These are phyloP conservation scores for Bedellia somnulentella DNA, from an alignment of 2,888 invertebrate species.

Conservation along the genomic window DNA sequence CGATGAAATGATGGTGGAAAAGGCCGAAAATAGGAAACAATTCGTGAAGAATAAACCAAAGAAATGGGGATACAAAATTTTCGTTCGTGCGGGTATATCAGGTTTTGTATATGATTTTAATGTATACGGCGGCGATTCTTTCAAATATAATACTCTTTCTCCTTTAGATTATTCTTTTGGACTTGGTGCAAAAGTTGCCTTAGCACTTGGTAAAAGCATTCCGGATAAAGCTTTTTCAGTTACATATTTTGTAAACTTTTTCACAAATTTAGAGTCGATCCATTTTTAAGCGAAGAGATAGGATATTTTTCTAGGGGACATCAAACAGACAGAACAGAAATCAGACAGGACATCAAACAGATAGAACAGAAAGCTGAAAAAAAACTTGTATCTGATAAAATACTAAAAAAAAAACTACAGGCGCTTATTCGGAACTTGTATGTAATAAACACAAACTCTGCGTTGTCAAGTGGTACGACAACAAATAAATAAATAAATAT, in stretches of 20 bases:
- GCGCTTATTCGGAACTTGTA: not conserved
- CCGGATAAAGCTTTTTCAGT: not conserved
- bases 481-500: constrained; percentile 2
- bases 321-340: not conserved
- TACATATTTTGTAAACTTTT: constrained; percentile 1
- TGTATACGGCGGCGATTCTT: constrained; percentile 11
- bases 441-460: not conserved
- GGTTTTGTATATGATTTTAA: constrained; percentile 14
- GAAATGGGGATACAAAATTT: constrained; percentile 14
- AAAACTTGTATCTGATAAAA: not conserved
- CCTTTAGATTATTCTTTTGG: constrained; percentile 9
- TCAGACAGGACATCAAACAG: not conserved
- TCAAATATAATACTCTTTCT: constrained; percentile 7
- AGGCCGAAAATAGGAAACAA: constrained; percentile 11
- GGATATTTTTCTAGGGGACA: constrained; percentile 1
- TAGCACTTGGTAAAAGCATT: constrained; percentile 9
- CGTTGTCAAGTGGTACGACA: constrained; percentile 3
- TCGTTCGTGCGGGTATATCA: constrained; percentile 10
- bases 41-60: constrained; percentile 14
- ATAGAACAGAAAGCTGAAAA: not conserved
- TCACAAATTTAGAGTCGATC: constrained; percentile 1
- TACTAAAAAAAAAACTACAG: not conserved
- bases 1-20: constrained; percentile 14
- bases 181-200: constrained; percentile 11
- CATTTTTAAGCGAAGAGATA: not conserved